A percentile compares a stretch with the other conserved stretches of the same genome.
phyloP scores from a whole-genome alignment of 64 coral and sea anemone genomes.

The Orbicella faveolata region DNA sequence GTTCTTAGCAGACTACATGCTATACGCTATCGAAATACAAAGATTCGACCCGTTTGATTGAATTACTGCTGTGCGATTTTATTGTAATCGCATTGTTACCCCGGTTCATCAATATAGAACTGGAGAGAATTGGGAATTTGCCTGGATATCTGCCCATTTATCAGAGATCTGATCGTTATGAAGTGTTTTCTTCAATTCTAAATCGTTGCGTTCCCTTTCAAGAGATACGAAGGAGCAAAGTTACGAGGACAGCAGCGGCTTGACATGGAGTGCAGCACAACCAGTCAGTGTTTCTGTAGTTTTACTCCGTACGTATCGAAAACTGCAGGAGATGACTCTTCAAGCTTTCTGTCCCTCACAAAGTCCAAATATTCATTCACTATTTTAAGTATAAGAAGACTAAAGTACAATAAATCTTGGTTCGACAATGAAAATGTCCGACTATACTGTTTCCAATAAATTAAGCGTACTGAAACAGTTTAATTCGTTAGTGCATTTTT shows the following conservation, averaged over 20 bases:
- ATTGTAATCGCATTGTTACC: neutral
- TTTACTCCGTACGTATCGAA: too few relatives aligned
- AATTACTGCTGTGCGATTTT: neutral
- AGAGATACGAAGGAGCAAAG: too few relatives aligned
- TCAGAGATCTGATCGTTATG: conserved; percentile 3
- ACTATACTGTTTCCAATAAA: neutral
- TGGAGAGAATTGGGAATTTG: neutral
- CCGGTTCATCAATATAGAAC: neutral
- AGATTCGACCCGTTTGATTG: neutral
- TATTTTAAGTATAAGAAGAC: too few relatives aligned
- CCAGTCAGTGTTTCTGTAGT: too few relatives aligned
- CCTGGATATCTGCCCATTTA: neutral
- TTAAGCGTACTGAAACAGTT: neutral
- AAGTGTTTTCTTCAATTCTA: conserved; percentile 6
- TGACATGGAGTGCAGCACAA: too few relatives aligned
- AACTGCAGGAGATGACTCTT: too few relatives aligned
- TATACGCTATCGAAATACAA: neutral
- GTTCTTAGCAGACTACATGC: neutral
- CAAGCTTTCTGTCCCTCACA: too few relatives aligned
- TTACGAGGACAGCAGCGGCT: too few relatives aligned
- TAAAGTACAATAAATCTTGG: too few relatives aligned
- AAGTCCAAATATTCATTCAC: too few relatives aligned
- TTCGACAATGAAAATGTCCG: neutral
- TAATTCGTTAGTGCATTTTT: neutral
- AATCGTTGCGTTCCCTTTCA: neutral